These are phyloP conservation scores for Echeneis naucrates DNA, from an alignment of 2,797 vertebrate genomes.

Conservation along the genomic window DNA sequence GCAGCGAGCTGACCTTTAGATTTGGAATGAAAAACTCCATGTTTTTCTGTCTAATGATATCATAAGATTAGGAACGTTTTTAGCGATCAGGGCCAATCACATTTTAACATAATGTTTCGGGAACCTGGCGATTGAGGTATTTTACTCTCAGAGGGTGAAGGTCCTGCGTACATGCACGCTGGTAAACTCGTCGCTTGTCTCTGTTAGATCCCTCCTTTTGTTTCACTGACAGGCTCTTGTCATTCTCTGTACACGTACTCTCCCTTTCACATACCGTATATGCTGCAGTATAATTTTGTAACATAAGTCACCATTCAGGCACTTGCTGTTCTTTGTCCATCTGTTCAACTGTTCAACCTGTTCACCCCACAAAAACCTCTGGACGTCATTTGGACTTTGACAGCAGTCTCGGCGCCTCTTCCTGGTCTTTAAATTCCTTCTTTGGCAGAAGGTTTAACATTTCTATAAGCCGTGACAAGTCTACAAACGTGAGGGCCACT, in stretches of 20 bases:
- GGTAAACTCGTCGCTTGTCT: slow-evolving; percentile 15
- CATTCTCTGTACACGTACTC: not conserved
- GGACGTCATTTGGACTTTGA: slow-evolving; percentile 66
- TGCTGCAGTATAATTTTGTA: slow-evolving; percentile 62
- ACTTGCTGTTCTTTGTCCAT: slow-evolving; percentile 66
- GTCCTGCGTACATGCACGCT: slow-evolving; percentile 28
- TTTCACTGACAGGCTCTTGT: not conserved
- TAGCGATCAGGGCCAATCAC: not conserved
- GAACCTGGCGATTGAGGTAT: not conserved
- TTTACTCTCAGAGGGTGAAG: slow-evolving; percentile 9
- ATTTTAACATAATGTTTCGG: slow-evolving; percentile 13
- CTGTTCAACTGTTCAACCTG: slow-evolving; percentile 52
- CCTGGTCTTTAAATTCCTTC: slow-evolving; percentile 25
- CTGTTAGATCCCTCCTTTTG: slow-evolving; percentile 28
- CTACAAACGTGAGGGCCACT: slow-evolving; percentile 37
- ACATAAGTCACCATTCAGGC: slow-evolving; percentile 54
- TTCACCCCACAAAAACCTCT: slow-evolving; percentile 68
- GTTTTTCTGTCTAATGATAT: not conserved
- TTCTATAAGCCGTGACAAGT: slow-evolving; percentile 41
- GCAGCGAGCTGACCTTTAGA: slow-evolving; percentile 51
- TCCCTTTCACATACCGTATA: not conserved
- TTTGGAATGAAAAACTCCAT: not conserved
- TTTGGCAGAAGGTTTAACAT: slow-evolving; percentile 23
- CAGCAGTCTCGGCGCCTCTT: slow-evolving; percentile 32
- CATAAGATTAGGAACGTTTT: not conserved